These are phyloP conservation scores for Drosophila varians DNA, from an alignment of 1,140 invertebrate species.

Conservation along the genomic window DNA sequence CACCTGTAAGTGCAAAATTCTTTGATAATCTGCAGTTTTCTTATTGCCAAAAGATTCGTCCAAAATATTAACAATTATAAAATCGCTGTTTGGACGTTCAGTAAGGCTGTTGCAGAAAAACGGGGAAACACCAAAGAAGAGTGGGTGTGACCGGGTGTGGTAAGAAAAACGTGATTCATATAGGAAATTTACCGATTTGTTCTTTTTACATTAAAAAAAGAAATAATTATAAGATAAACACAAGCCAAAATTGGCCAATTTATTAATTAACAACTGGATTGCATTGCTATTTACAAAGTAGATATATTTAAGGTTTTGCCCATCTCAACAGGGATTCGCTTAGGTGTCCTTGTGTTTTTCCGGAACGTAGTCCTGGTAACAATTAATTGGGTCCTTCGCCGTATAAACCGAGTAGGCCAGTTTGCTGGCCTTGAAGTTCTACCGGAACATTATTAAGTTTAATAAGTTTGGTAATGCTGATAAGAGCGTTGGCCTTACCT, in stretches of 20 bases:
- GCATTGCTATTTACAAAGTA: background rate
- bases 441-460: background rate
- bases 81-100: constrained; percentile 7
- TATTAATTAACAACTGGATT: background rate
- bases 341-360: constrained; percentile 49
- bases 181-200: background rate
- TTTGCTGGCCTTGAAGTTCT: constrained; percentile 67
- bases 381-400: constrained; percentile 73
- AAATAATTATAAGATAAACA: background rate
- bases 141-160: constrained; percentile 12
- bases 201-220: constrained; percentile 12
- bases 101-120: constrained; percentile 5
- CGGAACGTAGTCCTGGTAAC: constrained; percentile 63
- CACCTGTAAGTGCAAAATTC: constrained; percentile 4
- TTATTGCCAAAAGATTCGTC: background rate
- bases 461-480: background rate
- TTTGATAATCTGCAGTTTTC: background rate
- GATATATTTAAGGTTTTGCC: background rate
- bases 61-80: constrained; percentile 12
- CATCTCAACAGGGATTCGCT: background rate
- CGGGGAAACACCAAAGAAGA: constrained; percentile 5
- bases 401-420: constrained; percentile 50
- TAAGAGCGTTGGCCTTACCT: constrained; percentile 26
- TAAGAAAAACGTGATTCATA: constrained; percentile 3
- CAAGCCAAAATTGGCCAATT: background rate